Conservation (phyloP, 2,113 vertebrate species). For the Bolborhynchus lineola region DNA sequence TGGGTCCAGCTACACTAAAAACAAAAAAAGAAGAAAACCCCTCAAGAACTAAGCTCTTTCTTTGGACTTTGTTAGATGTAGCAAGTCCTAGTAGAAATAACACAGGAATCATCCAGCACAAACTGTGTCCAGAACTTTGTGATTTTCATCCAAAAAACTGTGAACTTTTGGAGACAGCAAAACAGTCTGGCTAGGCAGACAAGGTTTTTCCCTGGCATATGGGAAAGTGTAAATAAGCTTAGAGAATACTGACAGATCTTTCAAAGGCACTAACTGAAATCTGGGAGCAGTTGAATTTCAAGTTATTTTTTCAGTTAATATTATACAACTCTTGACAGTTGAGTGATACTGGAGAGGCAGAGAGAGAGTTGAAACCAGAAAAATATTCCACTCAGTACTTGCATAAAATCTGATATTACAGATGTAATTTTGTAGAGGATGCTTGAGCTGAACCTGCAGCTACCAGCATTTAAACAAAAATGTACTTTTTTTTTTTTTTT, state of each 20-base stretch:
- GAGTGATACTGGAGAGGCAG: background rate
- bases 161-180: background rate
- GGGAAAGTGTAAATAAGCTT: background rate
- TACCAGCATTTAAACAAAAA: background rate
- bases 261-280: background rate
- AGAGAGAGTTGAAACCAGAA: background rate
- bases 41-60: background rate
- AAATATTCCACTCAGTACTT: background rate
- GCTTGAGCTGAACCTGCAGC: background rate
- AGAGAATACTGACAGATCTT: background rate
- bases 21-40: background rate
- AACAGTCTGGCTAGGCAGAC: background rate
- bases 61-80: background rate
- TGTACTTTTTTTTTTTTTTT: background rate
- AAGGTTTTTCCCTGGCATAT: background rate
- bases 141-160: background rate
- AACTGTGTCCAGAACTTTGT: background rate
- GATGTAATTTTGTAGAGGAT: background rate
- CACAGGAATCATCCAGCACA: background rate
- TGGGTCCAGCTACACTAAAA: background rate
- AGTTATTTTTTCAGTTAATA: background rate
- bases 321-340: background rate
- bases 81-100: background rate
- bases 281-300: background rate
- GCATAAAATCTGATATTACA: background rate